Conservation (phyloP, 2,797 vertebrate species). For the Botia almorhae region DNA sequence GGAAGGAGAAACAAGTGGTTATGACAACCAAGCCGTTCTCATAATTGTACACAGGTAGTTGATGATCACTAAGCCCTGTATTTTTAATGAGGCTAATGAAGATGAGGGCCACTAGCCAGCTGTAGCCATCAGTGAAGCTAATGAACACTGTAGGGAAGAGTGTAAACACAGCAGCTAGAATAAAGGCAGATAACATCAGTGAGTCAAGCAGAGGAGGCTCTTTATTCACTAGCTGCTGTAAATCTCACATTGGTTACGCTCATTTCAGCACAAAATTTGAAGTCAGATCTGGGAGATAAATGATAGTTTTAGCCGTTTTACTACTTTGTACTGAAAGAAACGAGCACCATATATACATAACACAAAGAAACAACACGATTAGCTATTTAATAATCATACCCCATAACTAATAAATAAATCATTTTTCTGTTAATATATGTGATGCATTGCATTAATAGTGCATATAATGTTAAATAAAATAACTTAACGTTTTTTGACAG, state of each 20-base stretch:
- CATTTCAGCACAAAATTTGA: neutral
- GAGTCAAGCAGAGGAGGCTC: conserved; percentile 28
- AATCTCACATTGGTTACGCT: neutral
- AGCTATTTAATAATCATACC: neutral
- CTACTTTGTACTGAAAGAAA: neutral
- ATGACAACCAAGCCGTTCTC: conserved; percentile 36
- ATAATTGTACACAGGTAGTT: conserved; percentile 55
- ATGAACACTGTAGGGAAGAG: conserved; percentile 54
- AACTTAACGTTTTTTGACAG: too few relatives aligned
- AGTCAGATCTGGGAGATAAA: neutral
- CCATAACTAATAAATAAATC: too few relatives aligned
- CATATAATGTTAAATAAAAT: too few relatives aligned
- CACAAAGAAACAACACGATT: neutral
- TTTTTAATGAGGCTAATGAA: conserved; percentile 32
- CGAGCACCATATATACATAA: neutral
- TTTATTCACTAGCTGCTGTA: conserved; percentile 14
- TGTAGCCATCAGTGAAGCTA: conserved; percentile 39
- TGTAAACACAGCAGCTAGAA: conserved; percentile 42
- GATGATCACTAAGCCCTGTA: conserved; percentile 19
- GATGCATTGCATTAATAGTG: too few relatives aligned
- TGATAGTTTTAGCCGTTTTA: neutral
- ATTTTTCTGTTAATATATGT: too few relatives aligned
- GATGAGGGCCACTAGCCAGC: conserved; percentile 30
- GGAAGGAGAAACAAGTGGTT: conserved; percentile 28
- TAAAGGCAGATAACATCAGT: conserved; percentile 34